Percentiles rank a stretch among this genome's conserved stretches.
These are phyloP conservation scores for Larimichthys crocea DNA, from an alignment of 2,113 vertebrate species.

Conservation along the genomic window DNA sequence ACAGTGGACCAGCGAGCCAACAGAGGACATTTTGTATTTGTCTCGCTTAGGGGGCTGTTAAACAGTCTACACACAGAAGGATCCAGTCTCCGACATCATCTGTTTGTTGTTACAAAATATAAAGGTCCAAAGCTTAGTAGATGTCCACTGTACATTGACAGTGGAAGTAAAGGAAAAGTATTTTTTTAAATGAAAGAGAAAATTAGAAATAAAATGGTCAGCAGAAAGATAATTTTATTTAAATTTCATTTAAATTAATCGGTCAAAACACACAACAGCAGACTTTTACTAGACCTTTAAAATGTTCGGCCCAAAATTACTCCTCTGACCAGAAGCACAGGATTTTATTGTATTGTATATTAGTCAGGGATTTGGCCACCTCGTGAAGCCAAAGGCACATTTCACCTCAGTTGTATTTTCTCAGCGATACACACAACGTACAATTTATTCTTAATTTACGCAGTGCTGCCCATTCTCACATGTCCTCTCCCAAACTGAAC, in stretches of 20 bases:
- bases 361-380: slow-evolving; percentile 17
- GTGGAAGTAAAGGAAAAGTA: too few relatives aligned
- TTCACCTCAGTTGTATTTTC: not conserved
- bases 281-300: not conserved
- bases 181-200: too few relatives aligned
- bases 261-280: not conserved
- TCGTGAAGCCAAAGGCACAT: slow-evolving; percentile 1
- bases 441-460: slow-evolving; percentile 14
- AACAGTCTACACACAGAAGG: too few relatives aligned
- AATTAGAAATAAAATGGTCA: not conserved
- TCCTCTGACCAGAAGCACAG: not conserved
- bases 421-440: too few relatives aligned
- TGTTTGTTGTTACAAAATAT: too few relatives aligned
- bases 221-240: not conserved
- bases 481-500: slow-evolving; percentile 25
- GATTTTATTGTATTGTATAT: slow-evolving; percentile 1
- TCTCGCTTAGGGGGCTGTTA: too few relatives aligned
- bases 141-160: too few relatives aligned
- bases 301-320: not conserved
- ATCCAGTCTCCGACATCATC: too few relatives aligned
- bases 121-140: too few relatives aligned
- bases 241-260: not conserved
- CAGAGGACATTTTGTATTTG: too few relatives aligned
- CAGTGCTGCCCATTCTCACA: slow-evolving; percentile 19
- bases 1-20: too few relatives aligned